Evolutionary conservation across 2,113 vertebrate species (phyloP).

Genomic region (Clupea harengus): DNA sequence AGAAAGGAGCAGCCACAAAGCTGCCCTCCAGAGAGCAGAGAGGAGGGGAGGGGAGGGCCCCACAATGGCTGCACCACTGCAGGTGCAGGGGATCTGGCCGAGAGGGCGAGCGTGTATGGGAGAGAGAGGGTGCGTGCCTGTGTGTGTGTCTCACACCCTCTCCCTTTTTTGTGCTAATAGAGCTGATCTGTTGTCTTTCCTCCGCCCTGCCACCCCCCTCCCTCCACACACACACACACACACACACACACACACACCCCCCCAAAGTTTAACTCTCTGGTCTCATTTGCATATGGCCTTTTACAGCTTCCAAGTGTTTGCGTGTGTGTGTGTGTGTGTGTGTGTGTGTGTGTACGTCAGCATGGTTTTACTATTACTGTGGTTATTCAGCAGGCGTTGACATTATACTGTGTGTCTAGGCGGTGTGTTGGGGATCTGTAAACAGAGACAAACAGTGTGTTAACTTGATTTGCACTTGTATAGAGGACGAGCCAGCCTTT

Average conservation of each 20-base stretch:
- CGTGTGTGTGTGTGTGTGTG: conserved; percentile 35
- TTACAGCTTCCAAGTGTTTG: conserved; percentile 52
- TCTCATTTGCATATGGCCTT: conserved; percentile 74
- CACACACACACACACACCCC: background rate
- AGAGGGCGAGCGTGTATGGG: conserved; percentile 21
- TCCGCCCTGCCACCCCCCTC: conserved; percentile 35
- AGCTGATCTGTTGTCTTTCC: conserved; percentile 72
- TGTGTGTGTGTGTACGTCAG: conserved; percentile 33
- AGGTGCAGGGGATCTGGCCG: conserved; percentile 71
- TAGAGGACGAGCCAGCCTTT: conserved; percentile 62
- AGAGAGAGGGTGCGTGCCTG: conserved; percentile 23
- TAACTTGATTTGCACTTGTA: conserved; percentile 77
- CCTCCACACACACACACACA: background rate
- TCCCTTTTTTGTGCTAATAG: conserved; percentile 79
- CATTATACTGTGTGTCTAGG: conserved; percentile 35
- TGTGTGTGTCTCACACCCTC: conserved; percentile 47
- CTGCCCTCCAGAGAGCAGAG: conserved; percentile 64
- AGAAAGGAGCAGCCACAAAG: conserved; percentile 72
- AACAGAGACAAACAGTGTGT: conserved; percentile 62
- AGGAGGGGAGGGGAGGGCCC: conserved; percentile 51
- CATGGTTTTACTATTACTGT: background rate
- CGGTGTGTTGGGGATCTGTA: conserved; percentile 55
- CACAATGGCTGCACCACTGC: conserved; percentile 75
- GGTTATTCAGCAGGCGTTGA: conserved; percentile 28
- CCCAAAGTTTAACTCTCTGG: conserved; percentile 69